Conservation (phyloP, 2,888 invertebrate genomes). For the Ctena decussata region DNA sequence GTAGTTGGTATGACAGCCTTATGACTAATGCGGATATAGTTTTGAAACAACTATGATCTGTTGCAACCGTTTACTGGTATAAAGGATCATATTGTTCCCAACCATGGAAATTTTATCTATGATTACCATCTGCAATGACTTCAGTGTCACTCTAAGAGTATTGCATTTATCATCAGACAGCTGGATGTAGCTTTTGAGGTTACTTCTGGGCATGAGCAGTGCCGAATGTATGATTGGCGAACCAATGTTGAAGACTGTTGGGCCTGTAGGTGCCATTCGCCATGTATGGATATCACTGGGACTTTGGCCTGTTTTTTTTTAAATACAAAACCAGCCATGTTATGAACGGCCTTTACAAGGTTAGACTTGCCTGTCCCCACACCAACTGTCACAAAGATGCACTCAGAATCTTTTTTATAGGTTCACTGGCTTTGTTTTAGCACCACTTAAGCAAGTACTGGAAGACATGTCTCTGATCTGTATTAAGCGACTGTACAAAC, state of each 20-base stretch:
- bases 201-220: constrained; percentile 8
- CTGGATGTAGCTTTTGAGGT: no score
- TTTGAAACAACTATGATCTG: no score
- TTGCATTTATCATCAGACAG: constrained; percentile 38
- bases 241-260: constrained; percentile 37
- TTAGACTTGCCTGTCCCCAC: no score
- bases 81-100: no score
- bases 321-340: constrained; percentile 16
- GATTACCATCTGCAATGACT: constrained; percentile 7
- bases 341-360: constrained; percentile 31
- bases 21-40: no score
- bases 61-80: no score
- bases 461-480: constrained; percentile 23
- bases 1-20: no score
- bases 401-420: no score
- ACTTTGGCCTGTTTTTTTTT: constrained; percentile 24
- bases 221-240: constrained; percentile 30
- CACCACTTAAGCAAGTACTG: constrained; percentile 47
- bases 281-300: constrained; percentile 13
- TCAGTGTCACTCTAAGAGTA: constrained; percentile 17
- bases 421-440: no score
- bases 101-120: no score
- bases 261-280: constrained; percentile 23
- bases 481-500: constrained; percentile 20
- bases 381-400: no score